Evolutionary conservation across 2,888 invertebrate genomes (phyloP).

Genomic region (Glyphotaelius pellucidus): DNA sequence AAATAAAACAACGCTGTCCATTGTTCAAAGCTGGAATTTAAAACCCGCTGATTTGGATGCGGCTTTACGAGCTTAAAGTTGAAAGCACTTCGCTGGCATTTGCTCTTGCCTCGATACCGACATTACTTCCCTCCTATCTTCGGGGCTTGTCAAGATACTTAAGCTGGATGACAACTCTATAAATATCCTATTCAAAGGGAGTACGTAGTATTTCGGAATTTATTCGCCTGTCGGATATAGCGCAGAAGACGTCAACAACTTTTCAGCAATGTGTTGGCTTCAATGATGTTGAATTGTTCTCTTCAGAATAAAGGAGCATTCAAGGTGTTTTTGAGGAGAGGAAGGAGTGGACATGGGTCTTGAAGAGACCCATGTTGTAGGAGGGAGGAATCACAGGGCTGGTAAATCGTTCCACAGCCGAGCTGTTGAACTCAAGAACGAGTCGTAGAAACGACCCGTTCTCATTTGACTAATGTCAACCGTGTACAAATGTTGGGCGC

Average conservation of each 20-base stretch:
- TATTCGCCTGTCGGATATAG: neutral
- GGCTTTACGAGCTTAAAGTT: conserved; percentile 39
- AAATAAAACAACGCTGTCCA: conserved; percentile 46
- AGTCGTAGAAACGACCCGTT: too few species aligned
- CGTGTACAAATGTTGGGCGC: too few species aligned
- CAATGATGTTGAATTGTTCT: neutral
- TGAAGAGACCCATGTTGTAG: too few species aligned
- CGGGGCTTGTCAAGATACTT: neutral
- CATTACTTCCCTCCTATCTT: neutral
- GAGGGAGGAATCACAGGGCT: too few species aligned
- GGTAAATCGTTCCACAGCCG: too few species aligned
- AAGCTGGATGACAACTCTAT: neutral
- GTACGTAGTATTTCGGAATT: neutral
- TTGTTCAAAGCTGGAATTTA: conserved; percentile 40
- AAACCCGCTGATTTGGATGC: conserved; percentile 26
- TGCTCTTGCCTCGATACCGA: neutral
- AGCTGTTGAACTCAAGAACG: too few species aligned
- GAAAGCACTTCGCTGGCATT: conserved; percentile 10
- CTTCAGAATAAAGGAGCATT: too few species aligned
- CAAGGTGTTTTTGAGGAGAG: too few species aligned
- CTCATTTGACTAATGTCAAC: too few species aligned
- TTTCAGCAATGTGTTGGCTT: neutral
- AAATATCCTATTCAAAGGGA: neutral
- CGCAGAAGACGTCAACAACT: neutral
- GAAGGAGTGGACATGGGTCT: too few species aligned